A percentile compares a stretch with the other conserved stretches of the same genome.
These are phyloP conservation scores for Creontiades dilutus DNA, from an alignment of 2,888 invertebrate species.

Conservation along the genomic window DNA sequence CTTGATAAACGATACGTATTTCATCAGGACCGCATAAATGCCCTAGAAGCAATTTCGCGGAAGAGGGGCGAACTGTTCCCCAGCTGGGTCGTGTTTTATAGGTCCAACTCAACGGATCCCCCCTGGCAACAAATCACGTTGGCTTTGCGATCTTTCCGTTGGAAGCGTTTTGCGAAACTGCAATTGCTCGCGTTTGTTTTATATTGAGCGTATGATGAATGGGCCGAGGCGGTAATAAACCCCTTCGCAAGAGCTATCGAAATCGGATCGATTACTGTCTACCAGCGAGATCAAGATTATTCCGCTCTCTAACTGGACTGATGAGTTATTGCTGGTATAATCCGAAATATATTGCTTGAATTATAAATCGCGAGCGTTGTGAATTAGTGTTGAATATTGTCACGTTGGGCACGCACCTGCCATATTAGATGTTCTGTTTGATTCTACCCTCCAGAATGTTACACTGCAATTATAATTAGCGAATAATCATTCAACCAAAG, in stretches of 20 bases:
- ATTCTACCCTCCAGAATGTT: too few relatives aligned
- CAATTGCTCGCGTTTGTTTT: constrained; percentile 37
- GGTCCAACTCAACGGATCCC: constrained; percentile 25
- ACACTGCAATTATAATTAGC: too few relatives aligned
- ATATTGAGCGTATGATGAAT: constrained; percentile 35
- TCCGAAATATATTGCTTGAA: not conserved
- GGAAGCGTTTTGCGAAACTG: constrained; percentile 29
- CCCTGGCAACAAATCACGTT: constrained; percentile 48
- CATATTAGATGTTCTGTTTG: too few relatives aligned
- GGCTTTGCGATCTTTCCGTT: not conserved
- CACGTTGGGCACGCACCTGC: not conserved
- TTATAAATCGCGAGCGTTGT: not conserved
- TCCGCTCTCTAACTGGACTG: not conserved
- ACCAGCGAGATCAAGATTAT: not conserved
- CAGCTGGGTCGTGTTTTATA: constrained; percentile 54
- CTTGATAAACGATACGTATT: constrained; percentile 52
- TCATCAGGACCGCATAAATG: constrained; percentile 60
- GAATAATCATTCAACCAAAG: too few relatives aligned
- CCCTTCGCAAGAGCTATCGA: constrained; percentile 15
- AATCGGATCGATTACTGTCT: constrained; percentile 28
- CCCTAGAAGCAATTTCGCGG: constrained; percentile 47
- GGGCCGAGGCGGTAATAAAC: constrained; percentile 1
- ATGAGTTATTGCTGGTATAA: not conserved
- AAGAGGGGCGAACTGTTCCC: not conserved
- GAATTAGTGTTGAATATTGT: not conserved